Evolutionary conservation across 1,140 invertebrate species (phyloP).

Genomic region (Ladona fulva): DNA sequence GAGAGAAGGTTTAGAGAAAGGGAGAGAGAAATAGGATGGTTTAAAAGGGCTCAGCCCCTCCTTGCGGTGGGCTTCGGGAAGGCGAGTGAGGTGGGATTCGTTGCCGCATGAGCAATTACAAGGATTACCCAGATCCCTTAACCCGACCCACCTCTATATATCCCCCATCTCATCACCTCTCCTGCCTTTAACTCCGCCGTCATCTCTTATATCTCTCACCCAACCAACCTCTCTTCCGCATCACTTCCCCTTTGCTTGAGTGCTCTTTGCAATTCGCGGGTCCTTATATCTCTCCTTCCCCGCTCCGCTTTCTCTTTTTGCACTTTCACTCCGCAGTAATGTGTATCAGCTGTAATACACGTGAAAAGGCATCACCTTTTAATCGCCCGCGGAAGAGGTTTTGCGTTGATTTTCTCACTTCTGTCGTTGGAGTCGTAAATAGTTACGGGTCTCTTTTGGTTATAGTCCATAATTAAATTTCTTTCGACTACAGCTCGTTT

Average conservation of each 20-base stretch:
- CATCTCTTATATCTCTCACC: neutral
- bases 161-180: neutral
- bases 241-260: neutral
- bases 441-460: no score
- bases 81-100: neutral
- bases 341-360: no score
- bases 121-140: neutral
- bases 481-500: no score
- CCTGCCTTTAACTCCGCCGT: neutral
- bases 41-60: neutral
- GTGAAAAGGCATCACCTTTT: no score
- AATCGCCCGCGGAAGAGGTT: no score
- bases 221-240: neutral
- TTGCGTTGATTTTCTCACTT: no score
- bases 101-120: conserved; percentile 8
- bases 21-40: neutral
- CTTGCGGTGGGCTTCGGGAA: neutral
- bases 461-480: no score
- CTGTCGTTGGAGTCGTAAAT: no score
- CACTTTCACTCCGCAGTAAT: neutral
- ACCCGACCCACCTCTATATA: neutral
- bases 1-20: neutral
- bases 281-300: neutral
- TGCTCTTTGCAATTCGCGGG: neutral
- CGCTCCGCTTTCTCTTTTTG: neutral